Conservation (phyloP, 2,888 invertebrate genomes). For the Dicyrtomina minuta region DNA sequence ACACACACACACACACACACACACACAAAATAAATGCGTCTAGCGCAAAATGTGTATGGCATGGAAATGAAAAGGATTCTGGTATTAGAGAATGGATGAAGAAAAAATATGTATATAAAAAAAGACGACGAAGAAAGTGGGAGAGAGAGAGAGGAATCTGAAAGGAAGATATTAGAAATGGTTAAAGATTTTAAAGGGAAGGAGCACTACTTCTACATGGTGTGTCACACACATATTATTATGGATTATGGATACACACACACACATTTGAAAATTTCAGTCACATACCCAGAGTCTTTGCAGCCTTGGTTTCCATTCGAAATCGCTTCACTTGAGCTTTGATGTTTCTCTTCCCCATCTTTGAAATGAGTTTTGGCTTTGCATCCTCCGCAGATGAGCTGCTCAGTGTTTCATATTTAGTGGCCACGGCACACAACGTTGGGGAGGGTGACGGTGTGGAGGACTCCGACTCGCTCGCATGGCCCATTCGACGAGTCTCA, state of each 20-base stretch:
- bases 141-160: too few relatives aligned
- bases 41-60: too few relatives aligned
- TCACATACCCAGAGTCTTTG: conserved; percentile 78
- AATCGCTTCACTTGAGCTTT: conserved; percentile 85
- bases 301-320: conserved; percentile 94
- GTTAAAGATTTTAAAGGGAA: neutral
- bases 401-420: conserved; percentile 49
- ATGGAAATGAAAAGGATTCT: too few relatives aligned
- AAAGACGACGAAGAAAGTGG: too few relatives aligned
- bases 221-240: too few relatives aligned
- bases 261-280: conserved; percentile 2
- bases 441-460: conserved; percentile 54
- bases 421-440: conserved; percentile 41
- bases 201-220: too few relatives aligned
- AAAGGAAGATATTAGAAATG: neutral
- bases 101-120: too few relatives aligned
- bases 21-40: too few relatives aligned
- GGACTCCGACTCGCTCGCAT: conserved; percentile 64
- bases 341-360: conserved; percentile 85
- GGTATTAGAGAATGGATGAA: too few relatives aligned
- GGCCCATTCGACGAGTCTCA: conserved; percentile 38
- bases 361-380: conserved; percentile 58
- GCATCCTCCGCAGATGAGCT: conserved; percentile 46
- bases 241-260: neutral
- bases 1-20: too few relatives aligned